Base-by-base conservation (phyloP, 1,140 invertebrate genomes). In the Archegozetes longisetosus region DNA sequence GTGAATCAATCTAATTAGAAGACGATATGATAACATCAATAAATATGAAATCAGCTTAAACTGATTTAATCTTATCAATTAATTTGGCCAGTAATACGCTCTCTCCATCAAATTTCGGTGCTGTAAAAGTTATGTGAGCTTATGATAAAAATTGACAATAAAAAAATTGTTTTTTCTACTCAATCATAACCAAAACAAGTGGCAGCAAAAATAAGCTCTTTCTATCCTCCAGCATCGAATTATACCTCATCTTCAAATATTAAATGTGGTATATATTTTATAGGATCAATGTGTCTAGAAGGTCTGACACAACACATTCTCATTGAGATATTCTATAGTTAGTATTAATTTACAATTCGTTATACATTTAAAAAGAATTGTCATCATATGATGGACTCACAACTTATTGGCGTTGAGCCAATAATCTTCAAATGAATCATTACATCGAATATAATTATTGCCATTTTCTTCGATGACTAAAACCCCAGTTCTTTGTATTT, bases 401-500 rank as follows among this genome's bases (percentile, higher is more conserved):
- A 14, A 48, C 22, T 12, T 22, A 48, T 48, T n/a, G 17, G 17
- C 22, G 46, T 48, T 48, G 46, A 2, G 17, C 2, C 22, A 17
- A 2, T 25, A n/a, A 20, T 3, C 3, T 2, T 22, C 48, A 48
- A 57, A 57, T 57, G 55, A 57, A 47, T 57, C 55, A 48, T 57
- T 57, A 28, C 55, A 57, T 1, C 20, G 25, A 17, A 57, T 2
- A 17, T 51, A 2, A 46, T 27, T 20, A 50, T 57, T 17, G 12
- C 32, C 2, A 2, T 47, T 1, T 3, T 57, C 55, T 17, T 27
- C 25, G 6, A 47, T 29, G 20, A 47, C 55, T 9, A 57, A 24
- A 50, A 57, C 55, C 14, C 55, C 55, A n/a, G 55, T 57, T 48
- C 40, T 1, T 50, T 57, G 3, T 1, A 57, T 57, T 27, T 57